phyloP scores from a whole-genome alignment of 2,888 invertebrate species.

The Torymus aiolomorphi region DNA sequence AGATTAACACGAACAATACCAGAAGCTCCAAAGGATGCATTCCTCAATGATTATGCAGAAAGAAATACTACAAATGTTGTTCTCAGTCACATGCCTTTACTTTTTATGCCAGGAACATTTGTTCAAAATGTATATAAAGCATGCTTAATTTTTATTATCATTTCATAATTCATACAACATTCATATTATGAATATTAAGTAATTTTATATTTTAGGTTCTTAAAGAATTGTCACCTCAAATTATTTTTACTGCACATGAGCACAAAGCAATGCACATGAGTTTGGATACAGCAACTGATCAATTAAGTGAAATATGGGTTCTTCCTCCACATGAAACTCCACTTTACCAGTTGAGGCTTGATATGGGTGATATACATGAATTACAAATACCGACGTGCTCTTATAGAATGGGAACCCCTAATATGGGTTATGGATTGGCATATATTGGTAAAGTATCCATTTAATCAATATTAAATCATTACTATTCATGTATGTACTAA shows the following conservation, averaged over 20 bases:
- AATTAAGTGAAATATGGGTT: slow-evolving; percentile 70
- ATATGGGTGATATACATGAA: slow-evolving; percentile 80
- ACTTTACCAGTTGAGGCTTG: slow-evolving; percentile 75
- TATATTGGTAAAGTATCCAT: slow-evolving; percentile 80
- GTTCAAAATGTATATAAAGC: slow-evolving; percentile 76
- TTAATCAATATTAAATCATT: slow-evolving; percentile 5
- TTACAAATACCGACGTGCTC: slow-evolving; percentile 95
- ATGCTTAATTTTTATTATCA: background rate
- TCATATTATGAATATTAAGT: slow-evolving; percentile 35
- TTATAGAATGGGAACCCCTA: slow-evolving; percentile 94
- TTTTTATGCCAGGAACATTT: slow-evolving; percentile 77
- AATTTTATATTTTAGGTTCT: slow-evolving; percentile 77
- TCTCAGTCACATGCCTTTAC: slow-evolving; percentile 85
- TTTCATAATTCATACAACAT: slow-evolving; percentile 19
- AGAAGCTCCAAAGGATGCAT: slow-evolving; percentile 75
- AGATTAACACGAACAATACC: slow-evolving; percentile 82
- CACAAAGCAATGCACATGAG: slow-evolving; percentile 80
- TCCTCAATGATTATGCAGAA: slow-evolving; percentile 73
- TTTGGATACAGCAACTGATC: slow-evolving; percentile 71
- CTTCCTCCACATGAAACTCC: slow-evolving; percentile 71
- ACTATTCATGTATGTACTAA: background rate
- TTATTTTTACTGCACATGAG: slow-evolving; percentile 84
- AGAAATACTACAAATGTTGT: slow-evolving; percentile 80
- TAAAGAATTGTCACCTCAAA: slow-evolving; percentile 81
- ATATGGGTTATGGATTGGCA: slow-evolving; percentile 92